These are phyloP conservation scores for Drosophila limbata DNA, from an alignment of 2,888 invertebrate genomes.

Conservation along the genomic window DNA sequence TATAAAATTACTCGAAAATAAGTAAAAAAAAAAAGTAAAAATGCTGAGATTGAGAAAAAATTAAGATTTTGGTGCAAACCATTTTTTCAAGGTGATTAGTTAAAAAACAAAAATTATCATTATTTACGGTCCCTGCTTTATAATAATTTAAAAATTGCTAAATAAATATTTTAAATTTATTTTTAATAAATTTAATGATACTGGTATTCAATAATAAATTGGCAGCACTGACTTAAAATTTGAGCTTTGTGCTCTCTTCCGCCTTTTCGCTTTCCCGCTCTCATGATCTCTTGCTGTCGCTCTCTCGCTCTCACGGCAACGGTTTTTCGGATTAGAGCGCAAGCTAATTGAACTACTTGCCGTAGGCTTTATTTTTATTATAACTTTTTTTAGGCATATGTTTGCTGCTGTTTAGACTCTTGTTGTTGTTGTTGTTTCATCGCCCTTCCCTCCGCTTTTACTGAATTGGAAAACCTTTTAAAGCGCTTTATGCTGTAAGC, in stretches of 20 bases:
- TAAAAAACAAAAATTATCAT: too few relatives aligned
- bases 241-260: not conserved
- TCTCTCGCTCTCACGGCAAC: not conserved
- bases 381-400: conserved; percentile 37
- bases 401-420: conserved; percentile 26
- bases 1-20: too few relatives aligned
- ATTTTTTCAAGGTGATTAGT: too few relatives aligned
- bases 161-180: not conserved
- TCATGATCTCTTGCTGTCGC: not conserved
- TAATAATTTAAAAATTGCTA: too few relatives aligned
- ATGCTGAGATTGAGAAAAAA: too few relatives aligned
- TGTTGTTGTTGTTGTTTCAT: conserved; percentile 3
- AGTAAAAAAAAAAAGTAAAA: too few relatives aligned
- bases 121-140: too few relatives aligned
- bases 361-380: conserved; percentile 8
- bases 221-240: not conserved
- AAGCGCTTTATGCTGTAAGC: conserved; percentile 75
- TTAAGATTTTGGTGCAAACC: too few relatives aligned
- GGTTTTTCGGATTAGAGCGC: conserved; percentile 1
- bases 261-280: not conserved
- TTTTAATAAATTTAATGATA: not conserved
- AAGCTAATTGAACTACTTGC: conserved; percentile 55
- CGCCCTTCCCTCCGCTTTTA: not conserved
- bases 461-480: conserved; percentile 68
- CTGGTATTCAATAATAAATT: not conserved